Percentiles rank a stretch among this genome's conserved stretches.
These are phyloP conservation scores for Tinamus major DNA, from an alignment of 2,797 vertebrate genomes.

Conservation along the genomic window DNA sequence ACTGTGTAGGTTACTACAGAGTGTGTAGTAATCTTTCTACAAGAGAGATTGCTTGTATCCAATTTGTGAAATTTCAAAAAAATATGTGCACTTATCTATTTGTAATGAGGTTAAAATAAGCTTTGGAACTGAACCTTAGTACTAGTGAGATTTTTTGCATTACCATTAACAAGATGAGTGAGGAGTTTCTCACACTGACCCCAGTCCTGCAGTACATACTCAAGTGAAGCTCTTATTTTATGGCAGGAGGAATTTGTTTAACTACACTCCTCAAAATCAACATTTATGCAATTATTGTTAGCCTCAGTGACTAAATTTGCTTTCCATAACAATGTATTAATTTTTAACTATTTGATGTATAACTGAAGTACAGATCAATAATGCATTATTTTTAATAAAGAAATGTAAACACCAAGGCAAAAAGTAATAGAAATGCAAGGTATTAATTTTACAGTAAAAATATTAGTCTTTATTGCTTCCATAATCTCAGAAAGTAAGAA, in stretches of 20 bases:
- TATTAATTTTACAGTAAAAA: background rate
- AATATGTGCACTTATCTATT: background rate
- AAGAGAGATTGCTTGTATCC: too few relatives aligned
- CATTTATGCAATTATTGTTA: background rate
- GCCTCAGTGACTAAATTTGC: background rate
- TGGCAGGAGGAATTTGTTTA: background rate
- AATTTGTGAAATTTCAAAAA: background rate
- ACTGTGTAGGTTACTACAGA: too few relatives aligned
- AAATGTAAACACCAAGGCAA: background rate
- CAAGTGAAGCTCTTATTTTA: background rate
- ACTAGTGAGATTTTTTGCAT: background rate
- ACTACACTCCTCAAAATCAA: background rate
- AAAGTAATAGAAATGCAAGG: background rate
- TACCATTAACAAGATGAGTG: background rate
- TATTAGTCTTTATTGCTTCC: background rate
- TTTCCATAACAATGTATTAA: too few relatives aligned
- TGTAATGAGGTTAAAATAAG: background rate
- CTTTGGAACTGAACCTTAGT: background rate
- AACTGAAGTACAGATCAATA: background rate
- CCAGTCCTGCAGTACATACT: background rate
- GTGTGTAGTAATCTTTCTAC: too few relatives aligned
- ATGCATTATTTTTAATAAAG: background rate
- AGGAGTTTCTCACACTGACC: background rate
- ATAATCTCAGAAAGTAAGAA: background rate
- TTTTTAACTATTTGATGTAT: background rate